A percentile compares a stretch with the other conserved stretches of the same genome.
phyloP scores from a whole-genome alignment of 2,888 invertebrate species.

The Spilosoma lubricipeda region DNA sequence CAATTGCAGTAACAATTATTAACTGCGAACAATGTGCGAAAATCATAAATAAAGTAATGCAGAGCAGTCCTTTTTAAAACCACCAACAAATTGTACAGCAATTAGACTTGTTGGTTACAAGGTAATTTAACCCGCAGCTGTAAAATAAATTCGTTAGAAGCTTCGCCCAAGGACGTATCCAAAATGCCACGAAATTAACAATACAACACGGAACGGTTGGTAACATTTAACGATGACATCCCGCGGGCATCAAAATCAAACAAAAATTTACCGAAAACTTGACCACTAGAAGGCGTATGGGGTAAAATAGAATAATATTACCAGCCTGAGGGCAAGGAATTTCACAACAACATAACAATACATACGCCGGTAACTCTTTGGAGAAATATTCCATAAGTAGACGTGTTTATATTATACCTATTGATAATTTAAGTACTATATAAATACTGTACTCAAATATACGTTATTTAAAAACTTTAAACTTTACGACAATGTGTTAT shows the following conservation, averaged over 20 bases:
- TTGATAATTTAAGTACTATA: too few species aligned
- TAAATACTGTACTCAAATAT: not conserved
- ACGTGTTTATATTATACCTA: not conserved
- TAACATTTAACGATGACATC: constrained; percentile 76
- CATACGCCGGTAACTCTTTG: not conserved
- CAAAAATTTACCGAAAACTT: constrained; percentile 76
- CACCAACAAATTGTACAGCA: constrained; percentile 19
- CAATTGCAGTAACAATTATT: not conserved
- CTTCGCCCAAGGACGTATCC: constrained; percentile 68
- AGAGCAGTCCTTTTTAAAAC: not conserved
- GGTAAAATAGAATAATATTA: not conserved
- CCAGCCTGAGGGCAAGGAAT: constrained; percentile 16
- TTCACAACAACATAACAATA: not conserved
- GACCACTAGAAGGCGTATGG: constrained; percentile 62
- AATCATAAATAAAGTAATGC: not conserved
- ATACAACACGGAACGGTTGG: constrained; percentile 65
- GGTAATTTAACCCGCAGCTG: constrained; percentile 56
- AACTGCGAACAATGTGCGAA: not conserved
- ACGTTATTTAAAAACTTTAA: not conserved
- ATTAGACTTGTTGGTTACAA: constrained; percentile 38
- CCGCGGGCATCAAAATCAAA: constrained; percentile 72
- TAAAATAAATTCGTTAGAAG: constrained; percentile 65
- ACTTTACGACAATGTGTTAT: not conserved
- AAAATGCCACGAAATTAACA: constrained; percentile 79
- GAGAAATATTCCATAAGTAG: not conserved